Evolutionary conservation across 1,140 invertebrate species (phyloP), one percentile per base, ranked within the genome.

Genomic region (Stegodyphus dumicola): DNA sequence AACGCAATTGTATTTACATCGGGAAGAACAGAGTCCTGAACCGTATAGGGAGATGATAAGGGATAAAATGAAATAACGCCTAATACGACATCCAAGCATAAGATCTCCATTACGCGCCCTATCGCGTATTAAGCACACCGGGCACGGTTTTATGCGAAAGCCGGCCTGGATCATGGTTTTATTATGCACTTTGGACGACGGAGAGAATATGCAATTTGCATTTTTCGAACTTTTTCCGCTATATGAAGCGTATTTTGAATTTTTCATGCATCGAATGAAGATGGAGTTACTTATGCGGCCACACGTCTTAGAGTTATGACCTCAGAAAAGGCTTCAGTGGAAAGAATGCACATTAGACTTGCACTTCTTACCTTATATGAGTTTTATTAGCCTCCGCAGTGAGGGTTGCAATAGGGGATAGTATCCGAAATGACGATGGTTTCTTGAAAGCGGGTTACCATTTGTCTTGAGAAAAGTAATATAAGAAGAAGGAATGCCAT

Each of bases 1-100:
- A 83, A 83, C 80, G 60, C 70, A 83, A 80, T 80, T 80, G 78
- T 73, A 71, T 69, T 53, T 79, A 48, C 56, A 80, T 80, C 67
- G 78, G 67, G 33, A 48, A 33, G 53, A 52, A 17, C 18, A 13
- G n/a, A 4, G 15, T 51, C 13, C 17, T 64, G 60, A 15, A 17
- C 17, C 66, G 18, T 18, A 79, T 79, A 79, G 18, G 71, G 54
- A 49, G 56, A 49, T 6, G 64, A 54, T 51, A 54, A n/a, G 56
- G 18, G 52, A 17, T 51, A 6, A 60, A 69, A 69, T 15, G 4
- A 51, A 76, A 77, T 67, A 69, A 85, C 18, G 52, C n/a, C 49
- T 85, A 70, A 65, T 77, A 69, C 51, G n/a, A 52, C 11, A 13
- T 15, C 11, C 9, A 17, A 56, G 53, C 51, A 53, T 49, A 18